Evolutionary conservation across 2,113 vertebrate genomes (phyloP), one percentile per base, ranked within the genome.

Genomic region (Sula dactylatra): DNA sequence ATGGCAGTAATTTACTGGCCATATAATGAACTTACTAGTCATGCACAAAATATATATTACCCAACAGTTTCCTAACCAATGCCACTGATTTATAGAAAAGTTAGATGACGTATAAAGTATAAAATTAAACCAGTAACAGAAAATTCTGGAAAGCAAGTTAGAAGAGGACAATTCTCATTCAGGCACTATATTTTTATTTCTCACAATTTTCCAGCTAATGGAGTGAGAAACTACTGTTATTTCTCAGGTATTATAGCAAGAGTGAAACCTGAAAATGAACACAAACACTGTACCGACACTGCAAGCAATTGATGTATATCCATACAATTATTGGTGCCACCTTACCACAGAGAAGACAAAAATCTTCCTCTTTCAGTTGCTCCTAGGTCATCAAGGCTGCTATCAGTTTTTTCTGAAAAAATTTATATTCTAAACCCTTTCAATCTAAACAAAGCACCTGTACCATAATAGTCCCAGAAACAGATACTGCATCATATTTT

Each of bases 21-120:
- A 76, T 55, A 90, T 86, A 96, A 95, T 82, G 58, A 96, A 94
- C 88, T 94, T 93, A 89, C 66, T 32, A 42, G 66, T 92, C 82
- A 88, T 45, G 36, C 65, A 93, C 70, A 94, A 97, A 94, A 96
- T 71, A 24, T 55, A 56, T 77, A 93, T 93, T 91, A 70, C 40
- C 13, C 47, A 89, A 83, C 24, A 84, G 55, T 81, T 94, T 97
- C 88, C 65, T 95, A 88, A 70, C 42, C 71, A 49, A 91, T 92
- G 64, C 12, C 72, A 61, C 44, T 76, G 56, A 58, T 83, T 83
- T 62, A 82, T 91, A 94, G 94, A 44, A 76, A 65, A 93, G 44
- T 77, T 31, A 32, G 4, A 16, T 85, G 72, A 95, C 92, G 91
- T 95, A 95, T 65, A 76, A 78, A 82, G 19, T 69, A 58, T 36